phyloP scores from a whole-genome alignment of 2,888 invertebrate species.

The Andrena minutula region DNA sequence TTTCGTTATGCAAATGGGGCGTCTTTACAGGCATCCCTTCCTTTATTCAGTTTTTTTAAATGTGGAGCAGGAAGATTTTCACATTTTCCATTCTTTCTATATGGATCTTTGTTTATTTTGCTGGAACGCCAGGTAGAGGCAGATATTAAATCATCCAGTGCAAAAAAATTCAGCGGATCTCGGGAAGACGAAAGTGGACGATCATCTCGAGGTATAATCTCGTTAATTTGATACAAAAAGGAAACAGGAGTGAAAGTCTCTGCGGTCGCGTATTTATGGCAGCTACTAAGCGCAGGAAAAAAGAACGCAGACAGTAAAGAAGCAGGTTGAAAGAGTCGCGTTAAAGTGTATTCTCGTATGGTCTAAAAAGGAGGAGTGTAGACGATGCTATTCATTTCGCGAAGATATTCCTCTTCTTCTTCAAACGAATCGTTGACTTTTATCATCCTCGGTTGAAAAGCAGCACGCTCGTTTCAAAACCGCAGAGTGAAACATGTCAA shows the following conservation, averaged over 20 bases:
- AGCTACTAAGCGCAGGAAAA: conserved; percentile 23
- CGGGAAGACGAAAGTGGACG: not conserved
- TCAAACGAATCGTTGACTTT: conserved; percentile 18
- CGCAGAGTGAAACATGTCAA: conserved; percentile 18
- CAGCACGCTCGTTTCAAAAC: conserved; percentile 1
- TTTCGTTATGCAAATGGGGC: too few relatives aligned
- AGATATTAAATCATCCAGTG: too few relatives aligned
- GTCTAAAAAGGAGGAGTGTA: conserved; percentile 7
- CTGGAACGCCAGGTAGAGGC: too few relatives aligned
- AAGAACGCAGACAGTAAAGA: conserved; percentile 42
- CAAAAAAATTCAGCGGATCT: too few relatives aligned
- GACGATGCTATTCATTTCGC: conserved; percentile 28
- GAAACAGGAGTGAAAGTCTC: conserved; percentile 26
- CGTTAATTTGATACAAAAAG: conserved; percentile 21
- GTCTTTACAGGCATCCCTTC: too few relatives aligned
- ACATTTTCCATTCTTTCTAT: too few relatives aligned
- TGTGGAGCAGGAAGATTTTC: too few relatives aligned
- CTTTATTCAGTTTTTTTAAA: too few relatives aligned
- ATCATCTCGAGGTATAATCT: not conserved
- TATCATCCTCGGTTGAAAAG: conserved; percentile 23
- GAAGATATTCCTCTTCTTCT: conserved; percentile 25
- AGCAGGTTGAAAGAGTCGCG: conserved; percentile 45
- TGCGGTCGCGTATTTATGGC: conserved; percentile 16
- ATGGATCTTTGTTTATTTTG: too few relatives aligned
- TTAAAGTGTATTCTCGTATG: conserved; percentile 29